Evolutionary conservation across 2,113 vertebrate genomes (phyloP).

Genomic region (Fulmarus glacialis): DNA sequence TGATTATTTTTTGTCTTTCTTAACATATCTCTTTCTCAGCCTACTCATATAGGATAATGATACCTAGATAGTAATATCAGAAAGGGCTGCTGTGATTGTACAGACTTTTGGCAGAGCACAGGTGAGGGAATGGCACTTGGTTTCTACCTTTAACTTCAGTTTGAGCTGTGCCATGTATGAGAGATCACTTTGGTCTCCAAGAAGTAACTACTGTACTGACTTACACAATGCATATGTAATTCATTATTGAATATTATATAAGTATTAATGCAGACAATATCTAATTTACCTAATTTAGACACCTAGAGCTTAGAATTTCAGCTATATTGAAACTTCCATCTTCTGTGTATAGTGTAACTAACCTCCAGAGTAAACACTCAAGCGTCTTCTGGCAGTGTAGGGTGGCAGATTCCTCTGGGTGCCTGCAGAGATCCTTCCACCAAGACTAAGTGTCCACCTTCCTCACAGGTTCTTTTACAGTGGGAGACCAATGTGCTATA

Average conservation of each 20-base stretch:
- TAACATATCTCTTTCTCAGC: background rate
- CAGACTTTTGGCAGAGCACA: background rate
- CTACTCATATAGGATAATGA: rapidly evolving
- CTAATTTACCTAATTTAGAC: background rate
- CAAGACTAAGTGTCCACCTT: background rate
- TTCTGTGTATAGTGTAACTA: background rate
- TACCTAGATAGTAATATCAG: background rate
- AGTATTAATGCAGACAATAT: background rate
- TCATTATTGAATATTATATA: background rate
- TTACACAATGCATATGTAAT: background rate
- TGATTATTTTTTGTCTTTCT: background rate
- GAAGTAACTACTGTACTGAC: background rate
- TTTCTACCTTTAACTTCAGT: background rate
- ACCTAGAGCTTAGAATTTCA: background rate
- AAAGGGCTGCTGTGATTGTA: background rate
- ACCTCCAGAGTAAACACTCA: background rate
- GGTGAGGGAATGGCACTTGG: background rate
- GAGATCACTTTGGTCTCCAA: background rate
- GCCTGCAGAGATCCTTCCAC: background rate
- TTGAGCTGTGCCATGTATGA: background rate
- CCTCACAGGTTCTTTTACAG: background rate
- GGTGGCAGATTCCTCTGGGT: background rate
- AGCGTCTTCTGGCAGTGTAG: background rate
- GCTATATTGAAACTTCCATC: background rate
- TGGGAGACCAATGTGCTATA: background rate